Conservation (phyloP, 2,113 vertebrate genomes). For the Sitta europaea region DNA sequence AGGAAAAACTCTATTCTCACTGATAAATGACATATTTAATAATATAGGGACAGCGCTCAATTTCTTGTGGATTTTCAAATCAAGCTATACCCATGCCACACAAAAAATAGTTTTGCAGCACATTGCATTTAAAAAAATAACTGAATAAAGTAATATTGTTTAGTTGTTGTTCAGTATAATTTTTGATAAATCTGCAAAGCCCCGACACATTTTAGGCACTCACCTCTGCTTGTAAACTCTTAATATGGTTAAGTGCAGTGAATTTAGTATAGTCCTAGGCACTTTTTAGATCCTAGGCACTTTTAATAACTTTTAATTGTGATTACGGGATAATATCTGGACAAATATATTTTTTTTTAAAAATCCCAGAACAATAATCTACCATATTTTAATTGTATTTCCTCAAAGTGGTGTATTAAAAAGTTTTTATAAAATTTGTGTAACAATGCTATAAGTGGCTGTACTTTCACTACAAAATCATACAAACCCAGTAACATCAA, state of each 20-base stretch:
- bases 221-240: neutral
- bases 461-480: neutral
- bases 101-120: neutral
- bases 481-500: slow-evolving; percentile 22
- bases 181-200: neutral
- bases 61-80: slow-evolving; percentile 20
- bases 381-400: neutral
- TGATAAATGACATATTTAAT: neutral
- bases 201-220: neutral
- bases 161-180: neutral
- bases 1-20: neutral
- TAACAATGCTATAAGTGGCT: neutral
- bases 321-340: neutral
- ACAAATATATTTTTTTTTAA: neutral
- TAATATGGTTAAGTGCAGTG: neutral
- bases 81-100: neutral
- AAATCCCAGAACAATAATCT: neutral
- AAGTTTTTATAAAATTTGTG: neutral
- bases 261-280: neutral
- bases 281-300: neutral
- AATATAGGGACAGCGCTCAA: neutral
- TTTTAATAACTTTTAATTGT: neutral
- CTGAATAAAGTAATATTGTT: neutral
- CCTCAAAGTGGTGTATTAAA: neutral
- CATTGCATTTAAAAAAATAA: neutral